Evolutionary conservation across 2,113 vertebrate genomes (phyloP).

Genomic region (Hemibagrus wyckioides): DNA sequence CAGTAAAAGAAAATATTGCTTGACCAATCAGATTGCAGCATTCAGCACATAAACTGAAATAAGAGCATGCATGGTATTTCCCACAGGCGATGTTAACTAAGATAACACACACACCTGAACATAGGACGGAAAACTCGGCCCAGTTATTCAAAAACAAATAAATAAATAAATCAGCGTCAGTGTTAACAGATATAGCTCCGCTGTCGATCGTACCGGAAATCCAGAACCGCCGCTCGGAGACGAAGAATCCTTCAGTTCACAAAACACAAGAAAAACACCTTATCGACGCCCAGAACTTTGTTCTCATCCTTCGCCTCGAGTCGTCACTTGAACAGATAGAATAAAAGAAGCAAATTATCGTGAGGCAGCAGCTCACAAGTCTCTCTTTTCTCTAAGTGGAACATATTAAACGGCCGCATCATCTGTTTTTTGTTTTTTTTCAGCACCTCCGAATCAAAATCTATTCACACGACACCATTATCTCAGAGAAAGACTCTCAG

Average conservation of each 20-base stretch:
- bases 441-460: slow-evolving; percentile 38
- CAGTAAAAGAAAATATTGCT: not conserved
- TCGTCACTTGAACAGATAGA: not conserved
- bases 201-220: not conserved
- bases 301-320: slow-evolving; percentile 23
- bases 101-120: not conserved
- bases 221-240: not conserved
- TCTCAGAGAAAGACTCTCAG: slow-evolving; percentile 14
- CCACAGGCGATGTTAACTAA: too few species aligned
- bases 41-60: not conserved
- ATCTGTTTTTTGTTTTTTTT: not conserved
- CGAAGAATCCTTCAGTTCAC: not conserved
- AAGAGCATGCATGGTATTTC: not conserved
- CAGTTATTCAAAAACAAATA: not conserved
- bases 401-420: slow-evolving; percentile 20
- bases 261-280: not conserved
- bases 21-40: not conserved
- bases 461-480: slow-evolving; percentile 40
- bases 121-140: not conserved
- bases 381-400: slow-evolving; percentile 15
- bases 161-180: not conserved
- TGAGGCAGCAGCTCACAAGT: slow-evolving; percentile 17
- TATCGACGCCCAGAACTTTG: not conserved
- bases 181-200: not conserved
- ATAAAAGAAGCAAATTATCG: slow-evolving; percentile 28